These are phyloP conservation scores for Nomada goodeniana DNA, from an alignment of 2,888 invertebrate species.

Conservation along the genomic window DNA sequence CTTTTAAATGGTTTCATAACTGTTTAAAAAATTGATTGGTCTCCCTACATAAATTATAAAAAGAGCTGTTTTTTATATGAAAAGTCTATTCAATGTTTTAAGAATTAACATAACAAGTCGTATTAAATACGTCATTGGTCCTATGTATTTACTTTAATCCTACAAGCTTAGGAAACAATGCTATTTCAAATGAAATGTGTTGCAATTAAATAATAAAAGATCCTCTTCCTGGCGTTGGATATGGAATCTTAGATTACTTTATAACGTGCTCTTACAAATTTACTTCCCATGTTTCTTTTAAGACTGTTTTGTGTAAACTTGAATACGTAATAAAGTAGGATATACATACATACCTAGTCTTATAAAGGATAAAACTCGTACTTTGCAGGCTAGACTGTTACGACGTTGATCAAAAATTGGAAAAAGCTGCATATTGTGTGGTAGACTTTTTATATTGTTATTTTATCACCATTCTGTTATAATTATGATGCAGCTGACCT, in stretches of 20 bases:
- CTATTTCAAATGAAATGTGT: slow-evolving; percentile 40
- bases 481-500: slow-evolving; percentile 23
- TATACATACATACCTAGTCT: slow-evolving; percentile 57
- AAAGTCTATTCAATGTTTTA: slow-evolving; percentile 59
- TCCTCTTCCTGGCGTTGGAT: slow-evolving; percentile 43
- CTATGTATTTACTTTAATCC: slow-evolving; percentile 49
- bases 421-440: slow-evolving; percentile 25
- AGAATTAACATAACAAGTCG: slow-evolving; percentile 38
- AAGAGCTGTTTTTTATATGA: slow-evolving; percentile 42
- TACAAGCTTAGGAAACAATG: slow-evolving; percentile 37
- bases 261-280: slow-evolving; percentile 44
- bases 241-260: slow-evolving; percentile 50
- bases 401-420: slow-evolving; percentile 44
- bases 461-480: slow-evolving; percentile 42
- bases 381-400: slow-evolving; percentile 50
- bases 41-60: slow-evolving; percentile 73
- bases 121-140: slow-evolving; percentile 41
- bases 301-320: slow-evolving; percentile 66
- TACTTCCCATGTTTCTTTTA: slow-evolving; percentile 54
- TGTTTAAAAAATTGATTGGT: slow-evolving; percentile 70
- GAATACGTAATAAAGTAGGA: slow-evolving; percentile 62
- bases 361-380: slow-evolving; percentile 42
- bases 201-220: slow-evolving; percentile 26
- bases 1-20: slow-evolving; percentile 69
- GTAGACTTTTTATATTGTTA: slow-evolving; percentile 30